Evolutionary conservation across 2,113 vertebrate species (phyloP), one percentile per base, ranked within the genome.

Genomic region (Trematocara zebra): DNA sequence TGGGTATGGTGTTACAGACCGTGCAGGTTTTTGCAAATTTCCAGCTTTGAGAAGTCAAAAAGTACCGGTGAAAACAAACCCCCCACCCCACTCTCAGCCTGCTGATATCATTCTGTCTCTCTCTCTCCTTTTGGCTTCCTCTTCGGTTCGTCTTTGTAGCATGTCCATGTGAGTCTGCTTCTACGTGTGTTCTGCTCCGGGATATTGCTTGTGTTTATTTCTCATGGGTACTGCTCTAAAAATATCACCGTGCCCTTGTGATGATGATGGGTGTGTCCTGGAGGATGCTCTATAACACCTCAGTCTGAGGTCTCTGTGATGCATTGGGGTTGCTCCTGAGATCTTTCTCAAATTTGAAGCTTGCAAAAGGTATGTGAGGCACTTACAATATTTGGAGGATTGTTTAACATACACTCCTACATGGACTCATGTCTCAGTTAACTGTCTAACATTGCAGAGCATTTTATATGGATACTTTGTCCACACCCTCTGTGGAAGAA

Each of bases 281-380:
- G 59, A 64, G 86, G 95, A 95, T 96, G 95, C 94, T 89, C 89
- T 94, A 93, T 92, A 96, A 93, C 85, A 82, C 83, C n/a, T 20
- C 72, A 53, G 52, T 78, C 54, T 7, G 83, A 82, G 54, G 69
- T 78, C 72, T 89, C 49, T 72, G 53, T 76, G 85, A 95, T 91
- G 89, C 84, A 93, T 18, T 81, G 4, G 3, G 26, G 69, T 53
- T 44, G 57, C 78, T 33, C 44, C 54, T n/a, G 35, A 85, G 72
- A 49, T 87, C 80, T 80, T 57, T 76, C 17, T 18, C 17, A 31
- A n/a, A 76, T 8, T 8, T 40, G 6, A 74, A 6, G 26, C 47
- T 87, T 76, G 17, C 2, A 3, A 49, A 51, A 76, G 72, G 72
- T 76, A 76, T 51, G 26, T 49, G 26, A 31, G 17, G 47, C 28